Base-by-base conservation (phyloP, 2,113 vertebrate genomes). In the Hyaena hyaena region DNA sequence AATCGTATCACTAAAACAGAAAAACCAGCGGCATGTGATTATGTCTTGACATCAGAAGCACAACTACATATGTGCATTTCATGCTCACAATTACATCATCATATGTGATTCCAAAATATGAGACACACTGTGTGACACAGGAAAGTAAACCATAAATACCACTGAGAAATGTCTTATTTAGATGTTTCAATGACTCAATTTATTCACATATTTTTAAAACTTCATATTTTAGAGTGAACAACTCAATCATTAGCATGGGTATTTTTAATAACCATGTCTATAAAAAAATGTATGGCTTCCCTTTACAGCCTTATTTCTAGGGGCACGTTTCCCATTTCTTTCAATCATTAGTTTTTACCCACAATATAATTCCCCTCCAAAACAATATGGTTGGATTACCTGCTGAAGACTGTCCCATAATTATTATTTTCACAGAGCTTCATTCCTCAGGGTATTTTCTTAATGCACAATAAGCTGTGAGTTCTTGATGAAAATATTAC, bases 41-140 rank as follows among this genome's bases (percentile, higher is more conserved):
- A 26, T 84, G n/a, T 97, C 79, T 61, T 79, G 10, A 94, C 17
- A 79, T 24, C 21, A 76, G 71, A 81, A 82, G 55, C 76, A 94
- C 69, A 26, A 68, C 17, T 82, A 61, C 8, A 61, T 31, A 74
- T n/a, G 53, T n/a, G 26, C 35, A 55, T 35, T n/a, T 96, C n/a
- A 55, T 58, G 43, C 28, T 68, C 23, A 14, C 23, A 83, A 66
- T 48, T 33, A 92, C n/a, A 83, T 43, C 31, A 73, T 10, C 39
- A 86, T 31, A 28, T 14, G 26, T 5, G 21, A 58, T 77, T 43
- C 45, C 39, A 69, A 88, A 76, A 61, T 28, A 45, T 3, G 7
- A 85, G 77, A 76, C n/a, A 63, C 26, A n/a, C 4, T 43, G 24
- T 35, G 12, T 76, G 53, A 89, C 73, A 92, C 21, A 61, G n/a